These are phyloP conservation scores for Chaetophractus vellerosus DNA, from an alignment of 2,797 vertebrate genomes.

Conservation along the genomic window DNA sequence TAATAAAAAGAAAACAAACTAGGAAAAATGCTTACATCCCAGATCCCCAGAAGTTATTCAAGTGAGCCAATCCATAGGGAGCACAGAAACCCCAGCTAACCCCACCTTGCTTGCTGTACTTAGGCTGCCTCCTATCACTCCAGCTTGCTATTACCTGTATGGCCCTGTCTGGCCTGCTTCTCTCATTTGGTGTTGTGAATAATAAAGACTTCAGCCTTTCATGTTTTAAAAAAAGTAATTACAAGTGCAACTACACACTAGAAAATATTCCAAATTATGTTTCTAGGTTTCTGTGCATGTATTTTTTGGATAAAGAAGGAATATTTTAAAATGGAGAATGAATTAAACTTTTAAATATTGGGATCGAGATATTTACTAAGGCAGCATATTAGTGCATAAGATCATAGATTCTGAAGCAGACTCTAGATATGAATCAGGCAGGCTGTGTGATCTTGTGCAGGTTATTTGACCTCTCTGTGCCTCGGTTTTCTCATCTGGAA, in stretches of 20 bases:
- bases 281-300: background rate
- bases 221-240: background rate
- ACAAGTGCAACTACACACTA: constrained; percentile 15
- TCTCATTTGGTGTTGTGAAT: no score
- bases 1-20: no score
- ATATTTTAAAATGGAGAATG: background rate
- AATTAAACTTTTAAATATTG: constrained; percentile 3
- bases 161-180: no score
- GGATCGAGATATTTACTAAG: constrained; percentile 8
- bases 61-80: no score
- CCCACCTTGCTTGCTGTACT: no score
- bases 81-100: no score
- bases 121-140: no score
- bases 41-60: no score
- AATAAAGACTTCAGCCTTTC: no score
- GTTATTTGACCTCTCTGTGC: background rate
- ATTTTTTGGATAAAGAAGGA: background rate
- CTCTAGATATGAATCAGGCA: background rate
- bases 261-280: background rate
- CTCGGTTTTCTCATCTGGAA: background rate
- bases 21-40: no score
- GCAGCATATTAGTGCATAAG: background rate
- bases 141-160: no score
- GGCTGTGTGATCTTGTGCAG: background rate
- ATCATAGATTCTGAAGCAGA: background rate